phyloP scores from a whole-genome alignment of 2,113 vertebrate species.

The Cariama cristata region DNA sequence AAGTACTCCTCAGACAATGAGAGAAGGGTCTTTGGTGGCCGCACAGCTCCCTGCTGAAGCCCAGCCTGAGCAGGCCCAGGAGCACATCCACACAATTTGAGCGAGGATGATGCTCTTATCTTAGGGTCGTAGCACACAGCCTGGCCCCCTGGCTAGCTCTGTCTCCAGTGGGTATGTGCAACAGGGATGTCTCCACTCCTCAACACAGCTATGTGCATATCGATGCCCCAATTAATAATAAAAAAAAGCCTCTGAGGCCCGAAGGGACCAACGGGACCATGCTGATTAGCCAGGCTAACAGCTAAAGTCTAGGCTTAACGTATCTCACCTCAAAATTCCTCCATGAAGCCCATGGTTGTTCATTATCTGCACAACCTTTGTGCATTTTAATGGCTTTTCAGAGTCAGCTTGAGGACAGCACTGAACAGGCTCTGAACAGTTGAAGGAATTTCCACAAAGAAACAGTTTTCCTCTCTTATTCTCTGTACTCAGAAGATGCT shows the following conservation, averaged over 20 bases:
- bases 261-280: not conserved
- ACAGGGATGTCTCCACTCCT: not conserved
- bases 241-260: not conserved
- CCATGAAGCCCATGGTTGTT: not conserved
- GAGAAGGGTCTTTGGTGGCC: not conserved
- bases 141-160: not conserved
- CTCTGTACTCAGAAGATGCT: not conserved
- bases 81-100: not conserved
- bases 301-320: not conserved
- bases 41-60: not conserved
- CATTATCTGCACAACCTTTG: not conserved
- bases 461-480: not conserved
- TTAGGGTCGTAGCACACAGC: not conserved
- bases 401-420: constrained; percentile 2
- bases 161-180: not conserved
- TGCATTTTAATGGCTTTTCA: constrained; percentile 10
- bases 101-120: not conserved
- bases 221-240: not conserved
- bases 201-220: not conserved
- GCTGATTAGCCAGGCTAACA: not conserved
- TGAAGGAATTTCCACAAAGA: not conserved
- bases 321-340: not conserved
- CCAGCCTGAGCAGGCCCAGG: not conserved
- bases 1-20: not conserved
- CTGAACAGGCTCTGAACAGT: not conserved